Evolutionary conservation across 2,888 invertebrate species (phyloP).

Genomic region (Lithophane leautieri): DNA sequence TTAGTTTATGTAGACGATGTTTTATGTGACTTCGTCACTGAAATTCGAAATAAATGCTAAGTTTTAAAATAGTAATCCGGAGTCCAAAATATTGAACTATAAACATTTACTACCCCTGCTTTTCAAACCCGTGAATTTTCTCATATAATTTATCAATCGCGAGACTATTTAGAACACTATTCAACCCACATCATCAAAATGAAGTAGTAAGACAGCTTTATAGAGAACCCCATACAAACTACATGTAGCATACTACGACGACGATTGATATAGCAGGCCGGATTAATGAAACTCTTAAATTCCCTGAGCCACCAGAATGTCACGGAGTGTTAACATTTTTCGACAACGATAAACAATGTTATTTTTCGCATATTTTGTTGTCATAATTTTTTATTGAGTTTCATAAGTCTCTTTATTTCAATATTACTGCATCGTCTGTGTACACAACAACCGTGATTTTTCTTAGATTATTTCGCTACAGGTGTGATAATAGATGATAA

Average conservation of each 20-base stretch:
- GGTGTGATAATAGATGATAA: no score
- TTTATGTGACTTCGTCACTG: no score
- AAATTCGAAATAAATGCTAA: background rate
- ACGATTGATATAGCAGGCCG: constrained; percentile 50
- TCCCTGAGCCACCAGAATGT: background rate
- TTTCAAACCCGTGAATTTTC: background rate
- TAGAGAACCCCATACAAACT: constrained; percentile 14
- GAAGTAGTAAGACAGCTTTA: background rate
- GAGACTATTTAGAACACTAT: background rate
- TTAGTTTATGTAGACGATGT: no score
- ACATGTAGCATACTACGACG: constrained; percentile 9
- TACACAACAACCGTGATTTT: background rate
- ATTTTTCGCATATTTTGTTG: background rate
- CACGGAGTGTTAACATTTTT: constrained; percentile 20
- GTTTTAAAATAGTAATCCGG: background rate
- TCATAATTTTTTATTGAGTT: background rate
- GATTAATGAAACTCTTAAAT: constrained; percentile 49
- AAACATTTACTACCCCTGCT: background rate
- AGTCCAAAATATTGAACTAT: background rate
- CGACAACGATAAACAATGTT: background rate
- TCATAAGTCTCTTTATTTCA: background rate
- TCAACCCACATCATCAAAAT: background rate
- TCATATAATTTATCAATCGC: background rate
- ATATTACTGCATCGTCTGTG: background rate
- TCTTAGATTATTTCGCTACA: background rate